These are phyloP conservation scores for Folsomia candida DNA, from an alignment of 2,888 invertebrate genomes.

Conservation along the genomic window DNA sequence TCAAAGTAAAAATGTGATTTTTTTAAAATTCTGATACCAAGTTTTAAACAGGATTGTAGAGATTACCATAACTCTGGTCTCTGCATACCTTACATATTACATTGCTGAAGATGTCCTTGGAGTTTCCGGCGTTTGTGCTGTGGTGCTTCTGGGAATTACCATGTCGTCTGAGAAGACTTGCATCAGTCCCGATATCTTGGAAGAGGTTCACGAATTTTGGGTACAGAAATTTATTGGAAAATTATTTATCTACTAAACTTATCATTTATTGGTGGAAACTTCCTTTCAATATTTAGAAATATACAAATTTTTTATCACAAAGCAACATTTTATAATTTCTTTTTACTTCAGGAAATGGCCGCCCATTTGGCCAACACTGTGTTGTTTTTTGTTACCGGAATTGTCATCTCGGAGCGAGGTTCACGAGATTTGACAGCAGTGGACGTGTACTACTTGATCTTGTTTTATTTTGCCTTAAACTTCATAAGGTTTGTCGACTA, in stretches of 20 bases:
- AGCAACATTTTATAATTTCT: too few relatives aligned
- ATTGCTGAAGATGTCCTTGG: conserved; percentile 49
- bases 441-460: conserved; percentile 59
- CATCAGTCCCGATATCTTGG: conserved; percentile 57
- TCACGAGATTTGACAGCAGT: conserved; percentile 57
- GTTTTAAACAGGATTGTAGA: conserved; percentile 50
- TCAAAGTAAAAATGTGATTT: conserved; percentile 50
- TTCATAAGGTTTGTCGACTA: conserved; percentile 54
- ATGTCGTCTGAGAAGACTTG: conserved; percentile 55
- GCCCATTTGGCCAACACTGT: conserved; percentile 61
- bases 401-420: conserved; percentile 61
- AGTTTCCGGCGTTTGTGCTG: conserved; percentile 56
- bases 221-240: conserved; percentile 50
- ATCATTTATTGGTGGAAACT: too few relatives aligned
- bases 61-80: conserved; percentile 55
- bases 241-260: too few relatives aligned
- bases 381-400: conserved; percentile 63
- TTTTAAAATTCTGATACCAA: background rate
- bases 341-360: too few relatives aligned
- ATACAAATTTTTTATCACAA: too few relatives aligned
- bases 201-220: conserved; percentile 55
- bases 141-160: conserved; percentile 57
- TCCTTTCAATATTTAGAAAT: too few relatives aligned
- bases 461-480: conserved; percentile 55
- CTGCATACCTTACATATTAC: conserved; percentile 56